A percentile compares a stretch with the other conserved stretches of the same genome.
These are phyloP conservation scores for Mythimna albipuncta DNA, from an alignment of 2,888 invertebrate genomes.

Conservation along the genomic window DNA sequence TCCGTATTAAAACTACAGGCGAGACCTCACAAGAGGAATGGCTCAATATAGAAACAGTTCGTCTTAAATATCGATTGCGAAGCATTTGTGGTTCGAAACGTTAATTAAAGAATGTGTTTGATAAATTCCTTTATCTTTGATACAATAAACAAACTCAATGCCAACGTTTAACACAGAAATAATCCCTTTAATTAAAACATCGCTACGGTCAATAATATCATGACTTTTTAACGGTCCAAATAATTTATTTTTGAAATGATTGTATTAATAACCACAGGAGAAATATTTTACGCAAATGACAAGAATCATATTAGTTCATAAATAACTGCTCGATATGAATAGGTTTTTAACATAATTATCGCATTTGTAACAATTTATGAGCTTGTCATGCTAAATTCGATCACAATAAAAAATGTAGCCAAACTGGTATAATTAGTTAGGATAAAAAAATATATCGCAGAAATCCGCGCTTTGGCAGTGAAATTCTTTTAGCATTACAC, in stretches of 20 bases:
- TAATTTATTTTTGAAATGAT: slow-evolving; percentile 21
- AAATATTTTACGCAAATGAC: slow-evolving; percentile 32
- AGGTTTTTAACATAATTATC: slow-evolving; percentile 59
- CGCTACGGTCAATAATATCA: slow-evolving; percentile 34
- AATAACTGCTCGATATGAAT: slow-evolving; percentile 37
- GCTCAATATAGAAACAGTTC: slow-evolving; percentile 39
- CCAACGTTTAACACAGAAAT: slow-evolving; percentile 51
- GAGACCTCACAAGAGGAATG: slow-evolving; percentile 56
- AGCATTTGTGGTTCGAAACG: slow-evolving; percentile 59
- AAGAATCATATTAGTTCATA: slow-evolving; percentile 34
- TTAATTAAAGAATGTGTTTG: slow-evolving; percentile 67
- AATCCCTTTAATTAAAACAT: slow-evolving; percentile 55
- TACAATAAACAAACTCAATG: slow-evolving; percentile 51
- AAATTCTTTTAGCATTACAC: slow-evolving; percentile 32
- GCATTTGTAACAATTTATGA: slow-evolving; percentile 58
- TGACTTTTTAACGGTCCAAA: slow-evolving; percentile 22
- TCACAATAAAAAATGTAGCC: slow-evolving; percentile 49
- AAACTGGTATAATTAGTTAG: slow-evolving; percentile 48
- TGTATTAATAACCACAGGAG: slow-evolving; percentile 25
- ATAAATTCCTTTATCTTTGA: slow-evolving; percentile 67
- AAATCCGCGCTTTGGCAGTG: slow-evolving; percentile 14
- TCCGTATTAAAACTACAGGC: slow-evolving; percentile 15
- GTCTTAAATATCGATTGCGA: slow-evolving; percentile 55
- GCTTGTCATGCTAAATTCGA: slow-evolving; percentile 41
- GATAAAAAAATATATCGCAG: slow-evolving; percentile 15